Percentiles rank a stretch among this genome's conserved stretches.
Conservation (phyloP, 2,797 vertebrate species). For the Loris lydekkerianus region DNA sequence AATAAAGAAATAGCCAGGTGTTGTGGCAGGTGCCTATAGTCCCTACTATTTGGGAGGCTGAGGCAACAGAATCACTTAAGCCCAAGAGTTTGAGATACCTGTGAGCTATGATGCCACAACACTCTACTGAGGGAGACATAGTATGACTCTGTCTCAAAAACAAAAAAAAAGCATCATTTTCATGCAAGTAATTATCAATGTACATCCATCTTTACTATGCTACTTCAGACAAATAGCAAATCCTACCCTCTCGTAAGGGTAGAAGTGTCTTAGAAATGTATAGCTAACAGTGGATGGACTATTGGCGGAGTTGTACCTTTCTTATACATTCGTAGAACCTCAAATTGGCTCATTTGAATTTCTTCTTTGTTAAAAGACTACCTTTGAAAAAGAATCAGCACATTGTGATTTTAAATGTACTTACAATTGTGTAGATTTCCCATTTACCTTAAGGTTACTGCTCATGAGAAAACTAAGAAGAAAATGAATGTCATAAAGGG, state of each 20-base stretch:
- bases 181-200: constrained; percentile 46
- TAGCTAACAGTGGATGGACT: neutral
- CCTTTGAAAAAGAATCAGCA: constrained; percentile 45
- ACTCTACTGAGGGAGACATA: no score
- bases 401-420: constrained; percentile 58
- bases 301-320: constrained; percentile 8
- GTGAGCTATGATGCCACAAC: no score
- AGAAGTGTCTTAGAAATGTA: neutral
- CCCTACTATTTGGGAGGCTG: no score
- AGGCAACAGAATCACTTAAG: no score
- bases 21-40: no score
- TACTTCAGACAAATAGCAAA: constrained; percentile 15
- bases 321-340: neutral
- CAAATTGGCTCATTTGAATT: constrained; percentile 59
- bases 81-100: no score
- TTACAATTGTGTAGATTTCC: constrained; percentile 59
- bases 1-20: no score
- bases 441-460: constrained; percentile 65
- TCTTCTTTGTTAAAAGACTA: constrained; percentile 60
- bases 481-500: constrained; percentile 58
- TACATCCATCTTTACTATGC: constrained; percentile 46
- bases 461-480: constrained; percentile 47
- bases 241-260: constrained; percentile 1
- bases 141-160: no score
- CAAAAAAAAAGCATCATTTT: neutral